Evolutionary conservation across 2,888 invertebrate genomes (phyloP).

Genomic region (Leptinotarsa juncta): DNA sequence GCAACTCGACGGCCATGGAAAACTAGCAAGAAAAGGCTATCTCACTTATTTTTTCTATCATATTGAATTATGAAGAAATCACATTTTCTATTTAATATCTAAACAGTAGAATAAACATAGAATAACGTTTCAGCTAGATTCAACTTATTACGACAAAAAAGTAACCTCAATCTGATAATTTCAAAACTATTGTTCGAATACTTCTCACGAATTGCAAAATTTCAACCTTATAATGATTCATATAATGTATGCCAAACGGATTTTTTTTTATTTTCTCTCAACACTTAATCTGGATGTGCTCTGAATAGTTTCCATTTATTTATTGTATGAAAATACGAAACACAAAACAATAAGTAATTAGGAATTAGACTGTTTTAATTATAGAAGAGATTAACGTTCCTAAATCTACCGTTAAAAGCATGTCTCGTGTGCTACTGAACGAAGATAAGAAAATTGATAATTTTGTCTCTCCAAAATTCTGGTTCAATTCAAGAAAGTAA

Average conservation of each 20-base stretch:
- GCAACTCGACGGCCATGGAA: no score
- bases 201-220: constrained; percentile 51
- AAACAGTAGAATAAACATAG: no score
- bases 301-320: constrained; percentile 51
- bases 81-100: no score
- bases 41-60: no score
- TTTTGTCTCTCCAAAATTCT: no score
- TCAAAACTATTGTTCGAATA: constrained; percentile 48
- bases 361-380: constrained; percentile 39
- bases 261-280: constrained; percentile 39
- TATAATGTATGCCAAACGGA: constrained; percentile 28
- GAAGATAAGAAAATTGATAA: neutral
- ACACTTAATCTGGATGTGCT: constrained; percentile 50
- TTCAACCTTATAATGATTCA: constrained; percentile 29
- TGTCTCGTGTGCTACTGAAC: neutral
- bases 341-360: constrained; percentile 52
- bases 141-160: constrained; percentile 37
- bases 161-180: constrained; percentile 52
- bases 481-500: no score
- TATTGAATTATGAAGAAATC: no score
- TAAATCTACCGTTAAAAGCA: neutral
- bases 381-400: constrained; percentile 26
- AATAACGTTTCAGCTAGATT: constrained; percentile 2
- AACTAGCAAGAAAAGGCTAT: no score
- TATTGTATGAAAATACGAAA: constrained; percentile 44